Percentiles rank a stretch among this genome's conserved stretches.
Conservation (phyloP, 2,113 vertebrate genomes). For the Oncorhynchus mykiss region DNA sequence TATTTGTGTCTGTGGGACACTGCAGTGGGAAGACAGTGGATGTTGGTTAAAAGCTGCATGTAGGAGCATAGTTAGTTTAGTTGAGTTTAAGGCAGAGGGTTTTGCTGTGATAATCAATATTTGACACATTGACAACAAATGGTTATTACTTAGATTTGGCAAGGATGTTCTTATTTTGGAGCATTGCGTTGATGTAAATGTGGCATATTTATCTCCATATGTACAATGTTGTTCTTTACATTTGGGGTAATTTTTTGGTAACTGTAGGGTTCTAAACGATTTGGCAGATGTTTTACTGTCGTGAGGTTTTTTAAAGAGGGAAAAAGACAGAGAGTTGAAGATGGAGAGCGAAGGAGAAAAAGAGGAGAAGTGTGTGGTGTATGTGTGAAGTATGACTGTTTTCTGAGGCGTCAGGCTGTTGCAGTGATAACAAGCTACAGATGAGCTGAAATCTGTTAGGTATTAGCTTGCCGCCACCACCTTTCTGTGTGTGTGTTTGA, state of each 20-base stretch:
- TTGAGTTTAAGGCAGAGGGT: not conserved
- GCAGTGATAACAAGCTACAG: slow-evolving; percentile 60
- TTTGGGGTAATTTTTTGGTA: not conserved
- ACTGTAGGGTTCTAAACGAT: not conserved
- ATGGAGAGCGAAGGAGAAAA: slow-evolving; percentile 1
- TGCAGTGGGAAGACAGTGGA: not conserved
- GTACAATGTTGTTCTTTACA: not conserved
- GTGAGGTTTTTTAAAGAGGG: not conserved
- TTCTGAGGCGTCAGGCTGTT: slow-evolving; percentile 48
- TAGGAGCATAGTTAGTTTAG: not conserved
- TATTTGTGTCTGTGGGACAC: not conserved
- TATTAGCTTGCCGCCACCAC: not conserved
- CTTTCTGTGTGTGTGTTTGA: not conserved
- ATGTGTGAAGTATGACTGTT: slow-evolving; percentile 3
- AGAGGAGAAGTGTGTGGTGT: not conserved
- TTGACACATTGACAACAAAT: slow-evolving; percentile 54
- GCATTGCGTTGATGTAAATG: not conserved
- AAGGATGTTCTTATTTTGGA: not conserved
- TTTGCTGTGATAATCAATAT: slow-evolving; percentile 8
- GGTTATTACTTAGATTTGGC: slow-evolving; percentile 10
- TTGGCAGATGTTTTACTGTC: not conserved
- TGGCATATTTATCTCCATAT: not conserved
- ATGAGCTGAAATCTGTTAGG: slow-evolving; percentile 40
- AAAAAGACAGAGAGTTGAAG: not conserved
- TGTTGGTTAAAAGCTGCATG: not conserved